Evolutionary conservation across 2,888 invertebrate genomes (phyloP), one percentile per base, ranked within the genome.

Genomic region (Lochmaea capreae): DNA sequence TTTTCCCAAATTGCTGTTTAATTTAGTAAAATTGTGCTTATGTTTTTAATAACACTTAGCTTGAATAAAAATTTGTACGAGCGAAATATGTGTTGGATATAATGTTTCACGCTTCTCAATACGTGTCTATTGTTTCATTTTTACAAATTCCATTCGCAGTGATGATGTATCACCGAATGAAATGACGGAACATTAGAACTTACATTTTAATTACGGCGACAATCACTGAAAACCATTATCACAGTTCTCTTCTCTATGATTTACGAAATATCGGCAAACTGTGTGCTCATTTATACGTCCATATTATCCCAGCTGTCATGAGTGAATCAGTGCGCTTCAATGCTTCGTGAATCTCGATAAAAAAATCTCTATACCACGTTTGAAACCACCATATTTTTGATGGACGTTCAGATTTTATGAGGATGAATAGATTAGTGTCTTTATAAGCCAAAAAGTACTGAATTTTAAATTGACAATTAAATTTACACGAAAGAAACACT

Each of bases 201-300:
- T 65, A 65, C 65, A 65, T 65, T 65, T 65, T 65, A 65, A 65
- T 49, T 65, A 65, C 26, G 22, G 11, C 63, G 63, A 63, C 43
- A 63, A 43, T 63, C 18, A 46, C 26, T 10, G 52, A 65, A 65
- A 65, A 26, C 49, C 22, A 26, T 65, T 65, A 49, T 65, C 52
- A 18, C 46, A 46, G 22, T 65, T 65, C 65, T 52, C 46, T 65
- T 65, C 22, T 49, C 49, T 49, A 49, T 65, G 26, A 65, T 65
- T 49, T 52, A 65, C 65, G 65, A 65, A 65, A 65, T 65, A 65
- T 65, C 26, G 46, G 65, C 49, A 65, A 65, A 65, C 65, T 65
- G 22, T 65, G 65, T 65, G 46, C 46, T 49, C 65, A 49, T 65
- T 26, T 26, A 65, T 26, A 12, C 12, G 16, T 65, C 46, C 65